These are phyloP conservation scores for Philopedon plagiatum DNA, from an alignment of 2,888 invertebrate species.

Conservation along the genomic window DNA sequence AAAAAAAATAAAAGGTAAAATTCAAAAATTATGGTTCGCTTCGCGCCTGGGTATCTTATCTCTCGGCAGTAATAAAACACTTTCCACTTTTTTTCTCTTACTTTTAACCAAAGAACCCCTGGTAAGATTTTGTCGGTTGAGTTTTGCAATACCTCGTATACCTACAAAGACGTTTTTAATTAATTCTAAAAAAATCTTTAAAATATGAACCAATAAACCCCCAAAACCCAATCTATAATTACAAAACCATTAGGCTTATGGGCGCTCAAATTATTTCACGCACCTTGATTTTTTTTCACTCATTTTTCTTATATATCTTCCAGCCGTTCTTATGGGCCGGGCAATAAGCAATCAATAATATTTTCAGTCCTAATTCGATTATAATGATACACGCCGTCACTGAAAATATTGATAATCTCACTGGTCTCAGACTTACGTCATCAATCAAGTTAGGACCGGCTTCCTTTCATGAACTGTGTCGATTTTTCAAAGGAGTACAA, in stretches of 20 bases:
- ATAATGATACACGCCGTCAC: conserved; percentile 52
- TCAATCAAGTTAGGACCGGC: conserved; percentile 46
- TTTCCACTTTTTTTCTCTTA: too few species aligned
- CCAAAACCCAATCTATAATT: conserved; percentile 31
- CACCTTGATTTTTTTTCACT: conserved; percentile 41
- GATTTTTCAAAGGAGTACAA: conserved; percentile 40
- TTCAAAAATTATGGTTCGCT: too few species aligned
- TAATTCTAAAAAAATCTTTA: neutral
- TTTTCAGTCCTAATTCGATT: conserved; percentile 51
- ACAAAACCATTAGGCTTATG: conserved; percentile 43
- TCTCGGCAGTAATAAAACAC: too few species aligned
- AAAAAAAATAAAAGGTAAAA: too few species aligned
- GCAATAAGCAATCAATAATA: conserved; percentile 51
- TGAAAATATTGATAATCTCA: conserved; percentile 51
- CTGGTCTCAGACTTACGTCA: conserved; percentile 45
- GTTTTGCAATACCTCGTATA: too few species aligned
- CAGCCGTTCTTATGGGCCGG: conserved; percentile 44
- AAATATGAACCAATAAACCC: conserved; percentile 7
- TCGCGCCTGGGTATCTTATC: too few species aligned
- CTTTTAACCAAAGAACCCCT: too few species aligned
- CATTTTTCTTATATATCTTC: conserved; percentile 40
- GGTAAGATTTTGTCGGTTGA: too few species aligned
- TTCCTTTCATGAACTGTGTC: conserved; percentile 45
- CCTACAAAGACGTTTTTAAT: too few species aligned
- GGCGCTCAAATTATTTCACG: conserved; percentile 41